Base-by-base conservation (phyloP, 1,140 invertebrate genomes). In the Aphelenchoides avenae region DNA sequence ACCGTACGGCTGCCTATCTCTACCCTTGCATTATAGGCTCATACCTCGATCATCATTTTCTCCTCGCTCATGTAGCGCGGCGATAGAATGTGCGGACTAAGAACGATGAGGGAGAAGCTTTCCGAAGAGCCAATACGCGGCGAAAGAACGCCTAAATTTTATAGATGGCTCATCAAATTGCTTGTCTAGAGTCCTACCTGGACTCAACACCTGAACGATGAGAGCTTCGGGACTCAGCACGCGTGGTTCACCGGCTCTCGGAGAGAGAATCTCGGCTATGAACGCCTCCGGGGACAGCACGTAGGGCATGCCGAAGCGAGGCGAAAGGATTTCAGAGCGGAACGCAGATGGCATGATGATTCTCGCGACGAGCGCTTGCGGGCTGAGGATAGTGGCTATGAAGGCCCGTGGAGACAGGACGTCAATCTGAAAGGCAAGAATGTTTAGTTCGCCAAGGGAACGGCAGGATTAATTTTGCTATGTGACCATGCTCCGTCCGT, bases 271-370 rank as follows among this genome's bases (percentile, higher is more conserved):
- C 13, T 64, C 31, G 4, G 66, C 46, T 15, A 64, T 58, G 42
- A 65, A 65, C 7, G 47, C 66, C 22, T 70, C 63, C n/a, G 63
- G 63, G 9, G 39, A 43, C 24, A 65, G 47, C 31, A 66, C 41
- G 34, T 31, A 31, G 2, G 58, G 56, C 31, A 37, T 30, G n/a
- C 57, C 18, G 20, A 49, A 41, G 24, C 24, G 30, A 13, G 63
- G 63, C 9, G 50, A 55, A 20, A 70, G 18, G 27, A 65, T 40
- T 15, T 53, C 36, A 18, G 57, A 33, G n/a, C 33, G 27, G 29
- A 65, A 65, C 3, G 55, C 55, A 4, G 53, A 31, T 4, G 55
- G 55, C n/a, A 54, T 56, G 13, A 57, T 26, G 22, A 57, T 30
- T 24, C 55, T 29, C 5, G 29, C 55, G 9, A 56, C 33, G 37